Conservation (phyloP, 2,888 invertebrate species). For the Leptinotarsa haldemani region DNA sequence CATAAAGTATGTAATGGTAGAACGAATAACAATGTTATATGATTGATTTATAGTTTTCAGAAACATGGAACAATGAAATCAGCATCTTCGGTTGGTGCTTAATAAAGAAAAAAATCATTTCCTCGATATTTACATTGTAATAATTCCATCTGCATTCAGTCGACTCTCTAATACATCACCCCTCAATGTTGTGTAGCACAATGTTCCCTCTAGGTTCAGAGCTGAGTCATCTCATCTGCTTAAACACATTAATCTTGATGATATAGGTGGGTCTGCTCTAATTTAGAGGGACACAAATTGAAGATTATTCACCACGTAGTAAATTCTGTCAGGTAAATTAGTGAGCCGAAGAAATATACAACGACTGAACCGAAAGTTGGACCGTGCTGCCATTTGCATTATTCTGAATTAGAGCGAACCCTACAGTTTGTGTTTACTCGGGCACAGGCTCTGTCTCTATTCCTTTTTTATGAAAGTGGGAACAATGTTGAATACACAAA, state of each 20-base stretch:
- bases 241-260: slow-evolving; percentile 40
- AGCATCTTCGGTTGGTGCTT: too few species aligned
- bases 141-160: too few species aligned
- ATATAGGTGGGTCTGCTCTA: slow-evolving; percentile 35
- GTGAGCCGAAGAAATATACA: slow-evolving; percentile 21
- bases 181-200: neutral
- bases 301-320: slow-evolving; percentile 39
- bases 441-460: neutral
- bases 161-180: neutral
- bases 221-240: slow-evolving; percentile 24
- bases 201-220: neutral
- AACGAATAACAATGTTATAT: too few species aligned
- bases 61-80: too few species aligned
- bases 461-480: neutral
- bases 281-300: slow-evolving; percentile 43
- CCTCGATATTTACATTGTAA: too few species aligned
- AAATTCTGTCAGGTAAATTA: slow-evolving; percentile 39
- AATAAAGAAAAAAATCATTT: too few species aligned
- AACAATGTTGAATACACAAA: neutral
- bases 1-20: too few species aligned
- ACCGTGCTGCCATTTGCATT: slow-evolving; percentile 8
- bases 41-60: too few species aligned
- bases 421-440: neutral
- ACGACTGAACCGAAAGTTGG: neutral
- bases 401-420: neutral